Evolutionary conservation across 2,113 vertebrate genomes (phyloP).

Genomic region (Zootoca vivipara): DNA sequence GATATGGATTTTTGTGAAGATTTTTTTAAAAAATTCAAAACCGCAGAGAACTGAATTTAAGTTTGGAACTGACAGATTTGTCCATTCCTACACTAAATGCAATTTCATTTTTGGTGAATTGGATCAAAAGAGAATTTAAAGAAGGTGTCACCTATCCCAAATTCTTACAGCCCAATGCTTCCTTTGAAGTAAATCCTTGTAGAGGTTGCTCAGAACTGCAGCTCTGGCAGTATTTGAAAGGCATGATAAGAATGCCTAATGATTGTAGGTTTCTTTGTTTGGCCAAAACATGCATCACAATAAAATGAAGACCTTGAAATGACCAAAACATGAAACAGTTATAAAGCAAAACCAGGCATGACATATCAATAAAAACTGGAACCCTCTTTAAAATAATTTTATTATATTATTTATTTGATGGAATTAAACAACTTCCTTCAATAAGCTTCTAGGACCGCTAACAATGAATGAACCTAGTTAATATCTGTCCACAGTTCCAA

Average conservation of each 20-base stretch:
- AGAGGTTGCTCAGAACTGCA: not conserved
- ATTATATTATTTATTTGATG: not conserved
- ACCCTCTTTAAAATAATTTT: not conserved
- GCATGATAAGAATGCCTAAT: not conserved
- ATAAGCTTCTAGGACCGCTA: not conserved
- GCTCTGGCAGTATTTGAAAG: not conserved
- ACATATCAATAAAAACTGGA: not conserved
- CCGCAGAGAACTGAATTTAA: too few species aligned
- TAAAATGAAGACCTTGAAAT: not conserved
- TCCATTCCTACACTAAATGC: too few species aligned
- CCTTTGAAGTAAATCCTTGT: not conserved
- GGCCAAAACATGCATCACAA: not conserved
- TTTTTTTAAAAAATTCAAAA: too few species aligned
- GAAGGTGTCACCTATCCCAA: too few species aligned
- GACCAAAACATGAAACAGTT: not conserved
- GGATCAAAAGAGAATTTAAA: too few species aligned
- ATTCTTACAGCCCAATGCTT: too few species aligned
- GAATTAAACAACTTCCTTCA: not conserved
- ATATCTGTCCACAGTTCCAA: not conserved
- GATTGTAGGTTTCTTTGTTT: not conserved
- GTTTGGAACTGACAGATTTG: too few species aligned
- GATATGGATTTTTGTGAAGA: too few species aligned
- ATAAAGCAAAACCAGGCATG: not conserved
- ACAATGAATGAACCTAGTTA: not conserved
- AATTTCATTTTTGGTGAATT: too few species aligned